Conservation (phyloP, 2,888 invertebrate genomes). For the Tolmerus cingulatus region DNA sequence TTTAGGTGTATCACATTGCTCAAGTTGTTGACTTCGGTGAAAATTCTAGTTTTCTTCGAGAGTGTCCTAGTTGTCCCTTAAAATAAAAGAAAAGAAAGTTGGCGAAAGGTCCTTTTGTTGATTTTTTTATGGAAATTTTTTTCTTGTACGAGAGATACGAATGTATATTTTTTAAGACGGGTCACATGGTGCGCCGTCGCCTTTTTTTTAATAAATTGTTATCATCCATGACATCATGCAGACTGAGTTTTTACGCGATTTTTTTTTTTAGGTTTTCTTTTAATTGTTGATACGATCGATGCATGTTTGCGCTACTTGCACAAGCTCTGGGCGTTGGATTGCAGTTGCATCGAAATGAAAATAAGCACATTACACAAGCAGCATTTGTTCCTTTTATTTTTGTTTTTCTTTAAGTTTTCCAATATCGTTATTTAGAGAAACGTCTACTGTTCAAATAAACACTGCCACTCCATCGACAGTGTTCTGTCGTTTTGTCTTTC, state of each 20-base stretch:
- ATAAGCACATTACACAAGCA: neutral
- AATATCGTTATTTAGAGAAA: neutral
- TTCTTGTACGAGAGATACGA: neutral
- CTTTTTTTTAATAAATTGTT: slow-evolving; percentile 26
- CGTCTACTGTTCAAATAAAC: neutral
- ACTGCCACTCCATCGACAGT: neutral
- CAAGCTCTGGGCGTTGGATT: neutral
- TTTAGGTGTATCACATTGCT: slow-evolving; percentile 40
- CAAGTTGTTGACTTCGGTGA: slow-evolving; percentile 37
- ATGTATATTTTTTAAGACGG: neutral
- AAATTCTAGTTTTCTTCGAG: slow-evolving; percentile 14
- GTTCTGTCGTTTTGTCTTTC: neutral
- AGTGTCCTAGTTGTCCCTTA: slow-evolving; percentile 33
- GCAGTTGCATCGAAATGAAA: neutral
- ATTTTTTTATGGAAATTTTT: neutral
- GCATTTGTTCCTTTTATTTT: neutral
- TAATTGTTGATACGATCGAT: neutral
- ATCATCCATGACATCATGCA: slow-evolving; percentile 35
- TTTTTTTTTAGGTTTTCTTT: neutral
- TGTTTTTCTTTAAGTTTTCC: neutral
- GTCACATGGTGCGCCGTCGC: neutral
- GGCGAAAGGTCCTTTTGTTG: slow-evolving; percentile 27
- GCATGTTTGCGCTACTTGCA: neutral
- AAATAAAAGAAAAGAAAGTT: neutral
- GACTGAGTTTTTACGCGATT: slow-evolving; percentile 13